phyloP scores from a whole-genome alignment of 1,140 invertebrate genomes.

The Drosophila santomea region DNA sequence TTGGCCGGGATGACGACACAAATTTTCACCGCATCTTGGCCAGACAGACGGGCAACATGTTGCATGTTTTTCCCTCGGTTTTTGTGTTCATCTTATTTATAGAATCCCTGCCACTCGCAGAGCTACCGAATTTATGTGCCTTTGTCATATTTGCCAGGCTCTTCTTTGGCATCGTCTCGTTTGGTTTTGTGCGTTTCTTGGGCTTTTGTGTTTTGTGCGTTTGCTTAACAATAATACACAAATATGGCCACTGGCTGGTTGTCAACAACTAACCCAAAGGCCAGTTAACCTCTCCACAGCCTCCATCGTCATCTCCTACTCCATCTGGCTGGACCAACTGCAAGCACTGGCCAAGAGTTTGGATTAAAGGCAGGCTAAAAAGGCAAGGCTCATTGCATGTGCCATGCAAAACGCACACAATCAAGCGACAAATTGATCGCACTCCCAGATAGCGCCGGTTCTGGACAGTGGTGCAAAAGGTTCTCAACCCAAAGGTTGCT shows the following conservation, averaged over 20 bases:
- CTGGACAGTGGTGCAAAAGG: slow-evolving; percentile 22
- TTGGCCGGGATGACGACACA: slow-evolving; percentile 72
- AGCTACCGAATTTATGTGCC: slow-evolving; percentile 81
- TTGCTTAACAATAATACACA: slow-evolving; percentile 75
- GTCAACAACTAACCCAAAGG: slow-evolving; percentile 71
- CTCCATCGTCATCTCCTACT: slow-evolving; percentile 10
- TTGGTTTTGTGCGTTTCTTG: slow-evolving; percentile 11
- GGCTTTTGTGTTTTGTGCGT: slow-evolving; percentile 22
- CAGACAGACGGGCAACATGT: slow-evolving; percentile 74
- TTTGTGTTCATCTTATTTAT: slow-evolving; percentile 42
- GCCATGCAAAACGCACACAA: slow-evolving; percentile 77
- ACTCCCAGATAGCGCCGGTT: slow-evolving; percentile 65
- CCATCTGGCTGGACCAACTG: slow-evolving; percentile 20
- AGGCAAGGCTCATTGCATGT: slow-evolving; percentile 57
- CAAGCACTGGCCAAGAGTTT: slow-evolving; percentile 10
- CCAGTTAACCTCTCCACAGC: slow-evolving; percentile 44
- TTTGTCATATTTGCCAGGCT: slow-evolving; percentile 77
- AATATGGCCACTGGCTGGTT: slow-evolving; percentile 78
- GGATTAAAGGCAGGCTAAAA: slow-evolving; percentile 31
- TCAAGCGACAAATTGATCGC: slow-evolving; percentile 81
- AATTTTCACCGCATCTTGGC: slow-evolving; percentile 48
- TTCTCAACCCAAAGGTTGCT: not conserved
- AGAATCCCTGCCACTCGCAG: slow-evolving; percentile 36
- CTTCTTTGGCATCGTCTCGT: slow-evolving; percentile 22
- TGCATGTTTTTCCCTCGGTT: slow-evolving; percentile 49